Conservation (phyloP, 2,113 vertebrate genomes). For the Ageneiosus marmoratus region DNA sequence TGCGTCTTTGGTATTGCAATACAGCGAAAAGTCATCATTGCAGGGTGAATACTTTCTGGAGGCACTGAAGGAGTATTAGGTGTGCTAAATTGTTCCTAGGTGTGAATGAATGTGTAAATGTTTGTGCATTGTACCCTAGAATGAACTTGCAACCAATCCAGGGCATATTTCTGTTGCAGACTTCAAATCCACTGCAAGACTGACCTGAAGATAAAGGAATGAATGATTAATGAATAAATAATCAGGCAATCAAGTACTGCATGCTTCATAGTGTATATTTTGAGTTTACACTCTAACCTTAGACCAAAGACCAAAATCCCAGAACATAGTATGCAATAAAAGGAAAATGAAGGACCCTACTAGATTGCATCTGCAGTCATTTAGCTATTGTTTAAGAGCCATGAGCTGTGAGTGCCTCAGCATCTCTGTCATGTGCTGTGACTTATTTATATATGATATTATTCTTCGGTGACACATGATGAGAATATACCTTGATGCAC, state of each 20-base stretch:
- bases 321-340: neutral
- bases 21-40: neutral
- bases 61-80: neutral
- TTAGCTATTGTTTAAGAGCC: neutral
- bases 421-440: neutral
- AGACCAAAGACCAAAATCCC: neutral
- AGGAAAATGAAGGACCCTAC: neutral
- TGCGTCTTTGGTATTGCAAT: neutral
- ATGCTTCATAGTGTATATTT: neutral
- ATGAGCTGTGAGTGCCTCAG: neutral
- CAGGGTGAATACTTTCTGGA: neutral
- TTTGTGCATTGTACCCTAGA: neutral
- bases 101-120: neutral
- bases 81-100: neutral
- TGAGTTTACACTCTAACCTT: neutral
- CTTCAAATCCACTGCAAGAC: neutral
- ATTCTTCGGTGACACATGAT: slow-evolving; percentile 1
- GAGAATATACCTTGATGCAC: neutral
- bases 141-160: neutral
- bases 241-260: neutral
- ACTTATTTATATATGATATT: neutral
- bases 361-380: neutral
- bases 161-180: neutral
- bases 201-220: neutral
- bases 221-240: neutral